A percentile compares a stretch with the other conserved stretches of the same genome.
phyloP scores from a whole-genome alignment of 2,888 invertebrate genomes.

The Ormia ochracea region DNA sequence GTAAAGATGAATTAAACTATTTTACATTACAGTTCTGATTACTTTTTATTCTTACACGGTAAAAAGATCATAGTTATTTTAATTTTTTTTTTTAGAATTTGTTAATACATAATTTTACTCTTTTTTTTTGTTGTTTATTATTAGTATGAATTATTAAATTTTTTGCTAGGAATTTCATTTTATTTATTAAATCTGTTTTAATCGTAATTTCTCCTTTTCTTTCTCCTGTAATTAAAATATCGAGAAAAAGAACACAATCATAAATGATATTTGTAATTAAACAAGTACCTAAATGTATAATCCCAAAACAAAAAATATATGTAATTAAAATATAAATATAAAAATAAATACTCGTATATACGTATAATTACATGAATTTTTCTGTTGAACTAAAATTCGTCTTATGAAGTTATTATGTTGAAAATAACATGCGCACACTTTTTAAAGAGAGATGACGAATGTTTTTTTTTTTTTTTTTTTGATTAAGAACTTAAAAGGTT shows the following conservation, averaged over 20 bases:
- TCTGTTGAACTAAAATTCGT: neutral
- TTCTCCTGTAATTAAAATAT: conserved; percentile 74
- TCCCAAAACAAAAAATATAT: neutral
- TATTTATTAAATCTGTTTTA: conserved; percentile 66
- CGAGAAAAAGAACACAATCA: conserved; percentile 35
- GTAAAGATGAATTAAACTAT: conserved; percentile 51
- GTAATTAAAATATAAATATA: too few species aligned
- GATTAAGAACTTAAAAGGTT: conserved; percentile 4
- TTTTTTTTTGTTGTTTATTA: conserved; percentile 39
- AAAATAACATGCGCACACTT: conserved; percentile 25
- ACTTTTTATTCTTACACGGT: conserved; percentile 53
- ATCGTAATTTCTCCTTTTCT: conserved; percentile 76
- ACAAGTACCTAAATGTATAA: neutral
- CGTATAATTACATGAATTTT: neutral
- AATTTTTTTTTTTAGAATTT: conserved; percentile 47
- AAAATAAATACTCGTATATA: too few species aligned
- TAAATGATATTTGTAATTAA: conserved; percentile 20
- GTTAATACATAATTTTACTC: conserved; percentile 52
- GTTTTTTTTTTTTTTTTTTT: neutral
- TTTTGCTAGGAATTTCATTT: conserved; percentile 60
- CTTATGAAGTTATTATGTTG: neutral
- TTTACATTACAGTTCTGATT: conserved; percentile 48
- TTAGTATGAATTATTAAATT: conserved; percentile 50
- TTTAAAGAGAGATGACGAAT: too few species aligned
- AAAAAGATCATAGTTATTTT: conserved; percentile 57